A percentile compares a stretch with the other conserved stretches of the same genome.
These are phyloP conservation scores for Norana najaformis DNA, from an alignment of 2,888 invertebrate genomes.

Conservation along the genomic window DNA sequence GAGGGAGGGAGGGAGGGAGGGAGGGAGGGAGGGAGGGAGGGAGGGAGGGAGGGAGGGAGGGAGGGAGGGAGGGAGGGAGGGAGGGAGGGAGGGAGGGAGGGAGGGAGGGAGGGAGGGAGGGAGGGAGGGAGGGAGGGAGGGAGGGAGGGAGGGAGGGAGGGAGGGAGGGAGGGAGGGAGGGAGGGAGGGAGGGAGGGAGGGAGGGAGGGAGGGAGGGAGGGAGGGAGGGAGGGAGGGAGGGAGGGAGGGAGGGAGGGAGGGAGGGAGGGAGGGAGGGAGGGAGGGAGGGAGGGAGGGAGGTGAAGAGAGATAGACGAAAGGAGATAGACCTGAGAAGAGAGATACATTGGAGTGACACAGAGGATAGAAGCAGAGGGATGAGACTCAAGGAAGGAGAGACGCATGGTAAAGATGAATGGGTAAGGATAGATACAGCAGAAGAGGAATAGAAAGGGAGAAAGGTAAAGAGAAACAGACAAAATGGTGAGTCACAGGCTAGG, in stretches of 20 bases:
- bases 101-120: not conserved
- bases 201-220: not conserved
- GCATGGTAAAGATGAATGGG: not conserved
- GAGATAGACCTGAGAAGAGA: too few species aligned
- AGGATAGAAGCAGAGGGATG: too few species aligned
- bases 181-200: not conserved
- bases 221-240: not conserved
- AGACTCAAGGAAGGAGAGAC: too few species aligned
- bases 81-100: not conserved
- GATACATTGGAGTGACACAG: too few species aligned
- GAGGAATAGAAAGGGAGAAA: conserved; percentile 16
- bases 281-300: too few species aligned
- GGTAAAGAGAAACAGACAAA: conserved; percentile 32
- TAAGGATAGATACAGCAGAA: not conserved
- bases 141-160: not conserved
- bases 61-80: not conserved
- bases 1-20: not conserved
- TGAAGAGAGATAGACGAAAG: too few species aligned
- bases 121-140: not conserved
- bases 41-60: conserved; percentile 3
- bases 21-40: not conserved
- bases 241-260: too few species aligned
- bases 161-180: not conserved
- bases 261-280: too few species aligned
- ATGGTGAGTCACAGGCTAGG: too few species aligned